These are phyloP conservation scores for Lampropteryx suffumata DNA, from an alignment of 2,888 invertebrate genomes.

Conservation along the genomic window DNA sequence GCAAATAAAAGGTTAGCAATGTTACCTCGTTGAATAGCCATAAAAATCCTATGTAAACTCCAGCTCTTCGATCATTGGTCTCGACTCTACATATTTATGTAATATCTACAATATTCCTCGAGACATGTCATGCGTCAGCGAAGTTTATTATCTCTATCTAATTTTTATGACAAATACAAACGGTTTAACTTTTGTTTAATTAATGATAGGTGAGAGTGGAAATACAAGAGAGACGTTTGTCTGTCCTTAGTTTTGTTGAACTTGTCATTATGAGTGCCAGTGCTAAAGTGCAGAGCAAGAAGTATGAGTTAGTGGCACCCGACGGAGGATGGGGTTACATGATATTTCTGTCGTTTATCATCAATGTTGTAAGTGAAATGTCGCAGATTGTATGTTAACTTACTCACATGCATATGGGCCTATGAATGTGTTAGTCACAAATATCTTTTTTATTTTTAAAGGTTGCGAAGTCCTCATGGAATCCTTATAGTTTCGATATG, in stretches of 20 bases:
- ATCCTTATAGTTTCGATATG: no score
- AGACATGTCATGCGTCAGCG: conserved; percentile 13
- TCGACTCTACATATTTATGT: no score
- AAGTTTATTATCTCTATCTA: conserved; percentile 18
- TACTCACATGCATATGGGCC: no score
- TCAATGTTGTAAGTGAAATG: conserved; percentile 82
- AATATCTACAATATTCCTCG: not conserved
- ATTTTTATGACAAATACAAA: conserved; percentile 21
- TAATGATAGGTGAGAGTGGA: conserved; percentile 24
- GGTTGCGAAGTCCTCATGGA: no score
- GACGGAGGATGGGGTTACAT: conserved; percentile 89
- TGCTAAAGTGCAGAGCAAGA: conserved; percentile 37
- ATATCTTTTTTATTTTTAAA: no score
- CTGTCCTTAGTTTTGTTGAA: conserved; percentile 7
- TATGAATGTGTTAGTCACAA: no score
- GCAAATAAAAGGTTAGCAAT: no score
- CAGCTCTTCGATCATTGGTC: no score
- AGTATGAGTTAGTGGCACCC: conserved; percentile 66
- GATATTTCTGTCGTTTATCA: conserved; percentile 82
- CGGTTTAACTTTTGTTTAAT: conserved; percentile 25
- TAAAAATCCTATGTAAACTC: no score
- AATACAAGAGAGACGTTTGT: not conserved
- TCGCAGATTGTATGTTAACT: no score
- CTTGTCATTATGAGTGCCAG: conserved; percentile 13
- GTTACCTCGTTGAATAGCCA: no score